Percentiles rank a stretch among this genome's conserved stretches.
Conservation (phyloP, 1,140 invertebrate genomes). For the Phymorhynchus buccinoides region DNA sequence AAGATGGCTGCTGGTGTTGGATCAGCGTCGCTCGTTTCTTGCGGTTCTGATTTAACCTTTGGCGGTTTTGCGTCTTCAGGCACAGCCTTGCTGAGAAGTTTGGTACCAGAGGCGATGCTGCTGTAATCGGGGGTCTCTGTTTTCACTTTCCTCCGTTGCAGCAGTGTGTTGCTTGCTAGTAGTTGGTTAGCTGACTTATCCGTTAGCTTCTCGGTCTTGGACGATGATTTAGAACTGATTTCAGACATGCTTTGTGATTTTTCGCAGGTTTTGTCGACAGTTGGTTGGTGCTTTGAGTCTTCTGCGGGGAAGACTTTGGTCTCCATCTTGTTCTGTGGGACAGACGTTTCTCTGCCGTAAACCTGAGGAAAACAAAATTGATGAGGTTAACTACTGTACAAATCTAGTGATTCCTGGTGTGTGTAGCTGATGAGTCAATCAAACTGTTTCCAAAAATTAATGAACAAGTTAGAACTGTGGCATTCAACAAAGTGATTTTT, state of each 20-base stretch:
- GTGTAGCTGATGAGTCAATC: too few relatives aligned
- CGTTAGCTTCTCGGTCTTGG: neutral
- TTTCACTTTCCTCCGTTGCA: neutral
- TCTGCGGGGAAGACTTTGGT: neutral
- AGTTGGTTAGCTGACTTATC: too few relatives aligned
- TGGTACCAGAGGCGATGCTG: neutral
- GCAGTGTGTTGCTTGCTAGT: neutral
- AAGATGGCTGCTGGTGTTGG: conserved; percentile 48
- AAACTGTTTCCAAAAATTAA: too few relatives aligned
- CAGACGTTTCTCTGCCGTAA: neutral
- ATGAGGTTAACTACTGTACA: too few relatives aligned
- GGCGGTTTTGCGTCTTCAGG: neutral
- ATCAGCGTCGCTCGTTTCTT: neutral
- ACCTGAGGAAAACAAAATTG: neutral
- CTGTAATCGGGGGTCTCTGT: neutral
- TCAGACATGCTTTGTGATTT: neutral
- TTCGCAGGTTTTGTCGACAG: neutral
- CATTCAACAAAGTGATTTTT: too few relatives aligned
- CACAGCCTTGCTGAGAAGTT: neutral
- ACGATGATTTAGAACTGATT: neutral
- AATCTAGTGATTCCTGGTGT: too few relatives aligned
- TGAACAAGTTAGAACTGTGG: too few relatives aligned
- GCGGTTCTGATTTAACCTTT: neutral
- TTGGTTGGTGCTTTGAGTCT: neutral
- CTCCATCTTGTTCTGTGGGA: neutral